Evolutionary conservation across 2,888 invertebrate species (phyloP).

Genomic region (Hartigia nigra): DNA sequence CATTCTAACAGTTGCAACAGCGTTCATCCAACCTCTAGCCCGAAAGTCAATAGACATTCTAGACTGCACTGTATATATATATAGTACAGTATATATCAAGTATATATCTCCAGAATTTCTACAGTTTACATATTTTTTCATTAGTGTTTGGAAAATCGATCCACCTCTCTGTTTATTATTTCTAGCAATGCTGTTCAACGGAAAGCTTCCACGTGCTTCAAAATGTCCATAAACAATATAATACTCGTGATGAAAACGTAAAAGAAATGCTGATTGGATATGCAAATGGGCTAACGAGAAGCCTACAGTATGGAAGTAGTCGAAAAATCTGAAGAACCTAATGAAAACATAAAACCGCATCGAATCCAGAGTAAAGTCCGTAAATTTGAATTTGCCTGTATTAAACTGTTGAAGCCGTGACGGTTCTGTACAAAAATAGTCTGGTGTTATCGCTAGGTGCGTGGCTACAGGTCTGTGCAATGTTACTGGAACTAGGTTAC

Average conservation of each 20-base stretch:
- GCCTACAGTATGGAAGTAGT: neutral
- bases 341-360: neutral
- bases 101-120: neutral
- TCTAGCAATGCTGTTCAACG: neutral
- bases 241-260: neutral
- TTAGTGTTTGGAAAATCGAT: neutral
- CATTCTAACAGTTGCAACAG: neutral
- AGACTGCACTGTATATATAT: neutral
- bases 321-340: neutral
- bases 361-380: neutral
- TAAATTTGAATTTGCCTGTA: neutral
- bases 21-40: neutral
- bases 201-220: neutral
- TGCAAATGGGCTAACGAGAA: neutral
- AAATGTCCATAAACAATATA: neutral
- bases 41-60: neutral
- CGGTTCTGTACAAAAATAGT: neutral
- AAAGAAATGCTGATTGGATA: neutral
- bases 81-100: no score
- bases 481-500: slow-evolving; percentile 26
- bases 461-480: slow-evolving; percentile 42
- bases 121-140: neutral
- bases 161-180: neutral
- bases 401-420: neutral
- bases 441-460: slow-evolving; percentile 33